A percentile compares a stretch with the other conserved stretches of the same genome.
These are phyloP conservation scores for Cathartes aura DNA, from an alignment of 2,113 vertebrate genomes.

Conservation along the genomic window DNA sequence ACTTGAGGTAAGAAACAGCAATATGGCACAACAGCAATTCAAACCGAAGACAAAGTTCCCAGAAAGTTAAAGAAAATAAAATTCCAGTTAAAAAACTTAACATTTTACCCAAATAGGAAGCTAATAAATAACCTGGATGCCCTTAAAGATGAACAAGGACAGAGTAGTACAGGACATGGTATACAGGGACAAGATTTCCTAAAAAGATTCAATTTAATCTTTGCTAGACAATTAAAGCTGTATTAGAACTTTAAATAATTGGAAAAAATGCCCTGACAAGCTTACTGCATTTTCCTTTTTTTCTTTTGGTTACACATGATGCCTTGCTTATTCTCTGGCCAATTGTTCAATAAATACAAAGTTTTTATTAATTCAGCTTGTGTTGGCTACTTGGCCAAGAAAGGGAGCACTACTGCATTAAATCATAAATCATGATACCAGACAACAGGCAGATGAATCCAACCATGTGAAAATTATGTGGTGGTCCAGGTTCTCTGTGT, in stretches of 20 bases:
- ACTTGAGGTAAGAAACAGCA: background rate
- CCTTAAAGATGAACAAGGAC: background rate
- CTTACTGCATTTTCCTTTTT: background rate
- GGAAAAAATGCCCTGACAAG: background rate
- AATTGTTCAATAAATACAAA: background rate
- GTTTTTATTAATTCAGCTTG: background rate
- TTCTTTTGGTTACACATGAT: background rate
- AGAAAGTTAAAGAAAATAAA: background rate
- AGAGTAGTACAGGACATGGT: background rate
- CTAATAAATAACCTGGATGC: background rate
- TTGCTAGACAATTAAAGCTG: background rate
- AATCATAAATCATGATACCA: background rate
- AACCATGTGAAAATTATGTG: accelerated
- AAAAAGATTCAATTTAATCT: background rate
- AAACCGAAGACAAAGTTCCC: background rate
- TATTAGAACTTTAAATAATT: background rate
- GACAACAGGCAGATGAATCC: background rate
- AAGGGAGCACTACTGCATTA: background rate
- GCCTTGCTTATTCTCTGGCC: background rate
- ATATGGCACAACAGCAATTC: background rate
- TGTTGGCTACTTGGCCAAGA: background rate
- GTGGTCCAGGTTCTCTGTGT: background rate
- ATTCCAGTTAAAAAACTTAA: background rate
- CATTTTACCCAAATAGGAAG: background rate
- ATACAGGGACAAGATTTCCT: background rate